Evolutionary conservation across 2,888 invertebrate genomes (phyloP).

Genomic region (Drosophila prolongata): DNA sequence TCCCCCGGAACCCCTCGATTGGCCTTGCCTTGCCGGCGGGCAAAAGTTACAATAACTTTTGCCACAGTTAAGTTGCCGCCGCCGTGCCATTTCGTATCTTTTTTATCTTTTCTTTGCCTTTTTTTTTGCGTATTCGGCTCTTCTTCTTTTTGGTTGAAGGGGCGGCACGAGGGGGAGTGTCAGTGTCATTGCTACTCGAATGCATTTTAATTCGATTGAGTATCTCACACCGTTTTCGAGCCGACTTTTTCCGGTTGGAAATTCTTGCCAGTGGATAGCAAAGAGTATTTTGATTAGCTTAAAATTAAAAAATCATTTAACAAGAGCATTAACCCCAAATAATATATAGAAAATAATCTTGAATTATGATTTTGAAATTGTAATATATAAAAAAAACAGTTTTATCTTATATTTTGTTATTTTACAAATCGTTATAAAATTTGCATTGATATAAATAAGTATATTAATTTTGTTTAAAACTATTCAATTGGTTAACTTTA

Average conservation of each 20-base stretch:
- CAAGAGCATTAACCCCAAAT: background rate
- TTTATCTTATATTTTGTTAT: too few relatives aligned
- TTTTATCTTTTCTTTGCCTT: slow-evolving; percentile 37
- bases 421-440: too few relatives aligned
- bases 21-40: slow-evolving; percentile 44
- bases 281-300: background rate
- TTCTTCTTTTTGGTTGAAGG: slow-evolving; percentile 14
- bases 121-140: slow-evolving; percentile 15
- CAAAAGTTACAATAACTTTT: slow-evolving; percentile 75
- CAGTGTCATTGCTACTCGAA: slow-evolving; percentile 70
- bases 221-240: slow-evolving; percentile 44
- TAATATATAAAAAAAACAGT: too few relatives aligned
- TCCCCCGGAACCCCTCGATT: slow-evolving; percentile 1
- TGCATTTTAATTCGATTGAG: slow-evolving; percentile 78
- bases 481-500: too few relatives aligned
- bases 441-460: too few relatives aligned
- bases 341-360: too few relatives aligned
- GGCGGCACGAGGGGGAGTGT: slow-evolving; percentile 35
- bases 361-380: too few relatives aligned
- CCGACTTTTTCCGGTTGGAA: slow-evolving; percentile 13
- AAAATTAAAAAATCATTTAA: background rate
- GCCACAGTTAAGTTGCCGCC: slow-evolving; percentile 66
- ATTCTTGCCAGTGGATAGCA: background rate
- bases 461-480: too few relatives aligned
- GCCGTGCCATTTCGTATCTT: slow-evolving; percentile 49